phyloP scores from a whole-genome alignment of 2,113 vertebrate genomes.

The Pseudorasbora parva region DNA sequence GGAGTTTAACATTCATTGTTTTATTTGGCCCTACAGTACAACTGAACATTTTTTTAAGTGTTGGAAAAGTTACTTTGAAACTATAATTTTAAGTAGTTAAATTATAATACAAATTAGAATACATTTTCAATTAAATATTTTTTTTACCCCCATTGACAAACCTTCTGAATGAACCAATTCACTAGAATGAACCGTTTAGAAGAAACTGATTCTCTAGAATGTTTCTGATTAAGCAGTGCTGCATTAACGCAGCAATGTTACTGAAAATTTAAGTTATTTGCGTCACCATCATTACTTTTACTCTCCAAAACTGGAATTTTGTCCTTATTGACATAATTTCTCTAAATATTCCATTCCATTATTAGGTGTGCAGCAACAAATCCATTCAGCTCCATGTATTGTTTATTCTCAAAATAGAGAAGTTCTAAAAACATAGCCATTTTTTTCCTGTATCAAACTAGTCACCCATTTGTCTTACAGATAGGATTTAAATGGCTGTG shows the following conservation, averaged over 20 bases:
- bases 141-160: too few relatives aligned
- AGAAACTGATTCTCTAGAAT: background rate
- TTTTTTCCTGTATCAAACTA: background rate
- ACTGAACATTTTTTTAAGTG: background rate
- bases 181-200: background rate
- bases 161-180: too few relatives aligned
- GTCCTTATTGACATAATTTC: too few relatives aligned
- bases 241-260: too few relatives aligned
- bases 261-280: background rate
- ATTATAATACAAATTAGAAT: too few relatives aligned
- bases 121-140: too few relatives aligned
- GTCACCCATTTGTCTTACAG: slow-evolving; percentile 9
- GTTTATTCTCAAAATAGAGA: background rate
- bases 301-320: too few relatives aligned
- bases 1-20: background rate
- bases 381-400: background rate
- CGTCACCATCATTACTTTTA: background rate
- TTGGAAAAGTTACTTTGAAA: background rate
- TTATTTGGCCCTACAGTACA: background rate
- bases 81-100: background rate
- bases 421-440: background rate
- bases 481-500: slow-evolving; percentile 6
- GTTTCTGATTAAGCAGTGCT: too few relatives aligned
- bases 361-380: background rate
- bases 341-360: background rate